Evolutionary conservation across 1,140 invertebrate genomes (phyloP).

Genomic region (Drosophila sp.): DNA sequence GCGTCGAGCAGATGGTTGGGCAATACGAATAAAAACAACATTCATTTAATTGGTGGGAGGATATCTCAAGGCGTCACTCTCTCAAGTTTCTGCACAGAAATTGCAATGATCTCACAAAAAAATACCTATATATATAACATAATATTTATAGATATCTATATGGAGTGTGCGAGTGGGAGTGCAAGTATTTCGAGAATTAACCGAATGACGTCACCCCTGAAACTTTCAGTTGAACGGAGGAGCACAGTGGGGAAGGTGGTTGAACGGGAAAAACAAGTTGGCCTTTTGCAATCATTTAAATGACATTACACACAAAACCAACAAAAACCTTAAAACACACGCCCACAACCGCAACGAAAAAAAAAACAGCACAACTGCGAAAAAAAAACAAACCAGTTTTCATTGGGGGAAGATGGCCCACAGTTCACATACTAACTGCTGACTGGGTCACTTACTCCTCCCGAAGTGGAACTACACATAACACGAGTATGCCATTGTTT

Average conservation of each 20-base stretch:
- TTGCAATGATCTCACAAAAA: slow-evolving; percentile 71
- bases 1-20: slow-evolving; percentile 44
- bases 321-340: slow-evolving; percentile 24
- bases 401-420: slow-evolving; percentile 16
- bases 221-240: slow-evolving; percentile 16
- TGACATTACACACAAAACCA: slow-evolving; percentile 78
- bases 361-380: background rate
- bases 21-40: slow-evolving; percentile 38
- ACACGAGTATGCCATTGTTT: slow-evolving; percentile 59
- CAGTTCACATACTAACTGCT: slow-evolving; percentile 19
- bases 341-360: slow-evolving; percentile 36
- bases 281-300: slow-evolving; percentile 80
- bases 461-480: slow-evolving; percentile 23
- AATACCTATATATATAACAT: slow-evolving; percentile 47
- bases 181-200: slow-evolving; percentile 52
- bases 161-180: slow-evolving; percentile 32
- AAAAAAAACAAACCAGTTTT: slow-evolving; percentile 48
- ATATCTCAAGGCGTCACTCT: slow-evolving; percentile 43
- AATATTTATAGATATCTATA: slow-evolving; percentile 60
- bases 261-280: slow-evolving; percentile 61
- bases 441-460: slow-evolving; percentile 57
- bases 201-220: slow-evolving; percentile 67
- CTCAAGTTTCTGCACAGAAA: slow-evolving; percentile 62
- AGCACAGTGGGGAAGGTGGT: background rate
- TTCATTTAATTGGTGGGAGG: slow-evolving; percentile 40